phyloP scores from a whole-genome alignment of 2,113 vertebrate genomes.

The Sterrhoptilus dennistouni region DNA sequence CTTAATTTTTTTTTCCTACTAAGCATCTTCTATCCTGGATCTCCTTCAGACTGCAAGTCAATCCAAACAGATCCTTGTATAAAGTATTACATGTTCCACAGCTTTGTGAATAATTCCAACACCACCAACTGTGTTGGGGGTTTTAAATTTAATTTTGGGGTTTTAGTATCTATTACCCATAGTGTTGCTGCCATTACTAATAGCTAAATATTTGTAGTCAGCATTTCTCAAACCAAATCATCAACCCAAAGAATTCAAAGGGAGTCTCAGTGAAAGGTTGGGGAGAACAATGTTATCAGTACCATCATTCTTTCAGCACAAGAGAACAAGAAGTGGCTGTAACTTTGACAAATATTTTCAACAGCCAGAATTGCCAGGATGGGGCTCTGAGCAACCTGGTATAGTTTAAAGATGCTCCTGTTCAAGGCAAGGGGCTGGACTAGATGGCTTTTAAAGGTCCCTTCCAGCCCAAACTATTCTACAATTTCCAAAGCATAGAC shows the following conservation, averaged over 20 bases:
- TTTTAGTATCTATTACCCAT: background rate
- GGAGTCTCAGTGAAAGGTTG: background rate
- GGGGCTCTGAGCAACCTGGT: background rate
- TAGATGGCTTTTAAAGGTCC: background rate
- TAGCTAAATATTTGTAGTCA: background rate
- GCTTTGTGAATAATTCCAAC: background rate
- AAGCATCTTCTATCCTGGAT: background rate
- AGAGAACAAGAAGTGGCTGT: background rate
- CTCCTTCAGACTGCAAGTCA: background rate
- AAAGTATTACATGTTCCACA: background rate
- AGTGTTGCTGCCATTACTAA: background rate
- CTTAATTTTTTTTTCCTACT: background rate
- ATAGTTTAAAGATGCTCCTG: background rate
- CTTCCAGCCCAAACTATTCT: background rate
- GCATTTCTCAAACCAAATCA: background rate
- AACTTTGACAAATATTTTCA: background rate
- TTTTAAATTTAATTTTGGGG: background rate
- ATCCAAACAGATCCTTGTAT: background rate
- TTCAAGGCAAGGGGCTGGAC: background rate
- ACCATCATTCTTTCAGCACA: background rate
- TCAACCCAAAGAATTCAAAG: background rate
- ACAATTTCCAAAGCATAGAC: background rate
- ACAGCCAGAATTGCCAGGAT: background rate
- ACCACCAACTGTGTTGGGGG: background rate
- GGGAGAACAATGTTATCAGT: background rate